Evolutionary conservation across 2,113 vertebrate species (phyloP), one percentile per base, ranked within the genome.

Genomic region (Solenodon paradoxus): DNA sequence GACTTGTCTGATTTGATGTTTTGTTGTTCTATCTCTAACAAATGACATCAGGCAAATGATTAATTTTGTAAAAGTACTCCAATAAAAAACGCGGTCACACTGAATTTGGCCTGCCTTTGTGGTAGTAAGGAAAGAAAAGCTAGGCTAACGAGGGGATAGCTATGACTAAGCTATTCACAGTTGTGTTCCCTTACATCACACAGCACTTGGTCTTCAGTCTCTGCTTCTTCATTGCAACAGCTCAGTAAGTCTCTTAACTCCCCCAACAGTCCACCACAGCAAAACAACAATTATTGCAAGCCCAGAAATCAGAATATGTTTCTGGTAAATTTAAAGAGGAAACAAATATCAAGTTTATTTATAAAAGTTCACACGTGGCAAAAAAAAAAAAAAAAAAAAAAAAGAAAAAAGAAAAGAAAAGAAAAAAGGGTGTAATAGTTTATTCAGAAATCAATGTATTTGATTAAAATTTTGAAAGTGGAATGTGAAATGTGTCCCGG

Each of bases 61-160:
- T 57, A 53, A 64, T 80, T 92, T 93, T 90, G 16, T 78, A 66
- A 38, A 24, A n/a, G 17, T 72, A 69, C 88, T 74, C 42, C 91
- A 95, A 90, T 68, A 30, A 84, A 88, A 85, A 80, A 75, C 35
- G 32, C 38, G 61, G 90, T 91, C 42, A 74, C 64, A 72, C 75
- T 74, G 95, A 63, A 84, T 84, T 88, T 64, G 47, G 66, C 32
- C 32, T 55, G 19, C 42, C 24, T 88, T 38, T 11, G 0, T 57
- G 57, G 32, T 28, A 15, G 30, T 24, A 49, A 63, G 53, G 57
- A 72, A 81, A n/a, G 24, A 90, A 35, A 78, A 51, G 63, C 2
- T 9, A 32, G 22, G 35, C 71, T 77, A 42, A 63, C 47, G 64
- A 57, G 20, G 87, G 75, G 4, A 47, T n/a, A 81, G 28, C 49